phyloP scores from a whole-genome alignment of 92 coral and sea anemone species.

The Micromussa lordhowensis region DNA sequence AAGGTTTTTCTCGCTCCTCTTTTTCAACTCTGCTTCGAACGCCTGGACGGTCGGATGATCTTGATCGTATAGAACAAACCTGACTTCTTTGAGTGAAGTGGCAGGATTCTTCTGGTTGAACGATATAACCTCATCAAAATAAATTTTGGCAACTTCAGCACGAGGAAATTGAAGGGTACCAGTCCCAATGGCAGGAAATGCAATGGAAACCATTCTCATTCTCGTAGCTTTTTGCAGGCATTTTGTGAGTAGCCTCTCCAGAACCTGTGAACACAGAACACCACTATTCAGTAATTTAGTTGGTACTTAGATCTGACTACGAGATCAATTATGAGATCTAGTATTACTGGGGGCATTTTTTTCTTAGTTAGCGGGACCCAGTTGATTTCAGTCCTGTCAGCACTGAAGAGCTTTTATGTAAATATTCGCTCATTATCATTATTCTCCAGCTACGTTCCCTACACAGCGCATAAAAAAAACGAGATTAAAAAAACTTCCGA shows the following conservation, averaged over 20 bases:
- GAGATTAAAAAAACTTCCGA: too few relatives aligned
- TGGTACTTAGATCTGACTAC: too few relatives aligned
- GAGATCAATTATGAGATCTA: too few relatives aligned
- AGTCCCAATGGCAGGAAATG: slow-evolving; percentile 84
- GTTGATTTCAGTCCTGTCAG: too few relatives aligned
- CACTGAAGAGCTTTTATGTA: too few relatives aligned
- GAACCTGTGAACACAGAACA: slow-evolving; percentile 31
- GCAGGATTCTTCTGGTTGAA: slow-evolving; percentile 58
- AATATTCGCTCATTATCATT: too few relatives aligned
- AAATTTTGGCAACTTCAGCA: slow-evolving; percentile 57
- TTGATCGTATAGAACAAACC: slow-evolving; percentile 70
- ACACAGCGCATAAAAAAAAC: too few relatives aligned
- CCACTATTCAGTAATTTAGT: not conserved
- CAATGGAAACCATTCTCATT: slow-evolving; percentile 38
- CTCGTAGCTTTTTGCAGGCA: slow-evolving; percentile 53
- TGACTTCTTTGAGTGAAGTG: slow-evolving; percentile 62
- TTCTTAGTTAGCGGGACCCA: too few relatives aligned
- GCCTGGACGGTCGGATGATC: slow-evolving; percentile 66
- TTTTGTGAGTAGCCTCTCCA: slow-evolving; percentile 42
- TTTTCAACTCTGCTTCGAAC: slow-evolving; percentile 56
- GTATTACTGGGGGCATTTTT: too few relatives aligned
- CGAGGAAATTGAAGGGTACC: slow-evolving; percentile 78
- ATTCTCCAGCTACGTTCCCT: too few relatives aligned
- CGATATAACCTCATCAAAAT: slow-evolving; percentile 65
- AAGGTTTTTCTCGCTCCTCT: not conserved